Evolutionary conservation across 2,113 vertebrate genomes (phyloP).

Genomic region (Narcine bancroftii): DNA sequence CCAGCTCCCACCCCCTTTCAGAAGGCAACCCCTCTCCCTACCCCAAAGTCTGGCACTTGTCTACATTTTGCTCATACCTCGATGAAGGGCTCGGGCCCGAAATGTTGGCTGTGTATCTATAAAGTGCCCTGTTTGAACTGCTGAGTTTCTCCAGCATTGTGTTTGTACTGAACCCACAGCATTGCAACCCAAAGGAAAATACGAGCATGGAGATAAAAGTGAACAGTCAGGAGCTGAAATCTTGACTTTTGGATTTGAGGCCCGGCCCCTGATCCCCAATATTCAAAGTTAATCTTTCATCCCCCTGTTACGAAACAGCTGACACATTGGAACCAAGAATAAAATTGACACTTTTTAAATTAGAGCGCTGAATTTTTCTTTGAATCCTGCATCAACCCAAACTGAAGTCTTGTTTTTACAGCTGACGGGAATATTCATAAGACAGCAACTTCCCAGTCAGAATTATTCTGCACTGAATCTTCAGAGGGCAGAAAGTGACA

Average conservation of each 20-base stretch:
- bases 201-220: background rate
- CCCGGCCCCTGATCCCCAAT: no score
- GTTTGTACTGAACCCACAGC: no score
- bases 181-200: no score
- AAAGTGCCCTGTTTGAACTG: no score
- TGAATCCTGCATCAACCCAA: background rate
- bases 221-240: background rate
- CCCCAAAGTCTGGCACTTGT: no score
- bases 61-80: no score
- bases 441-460: background rate
- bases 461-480: background rate
- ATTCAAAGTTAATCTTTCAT: no score
- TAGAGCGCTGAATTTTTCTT: background rate
- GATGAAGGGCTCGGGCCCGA: no score
- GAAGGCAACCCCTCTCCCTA: no score
- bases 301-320: background rate
- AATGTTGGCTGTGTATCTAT: no score
- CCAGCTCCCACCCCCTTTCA: no score
- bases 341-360: background rate
- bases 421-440: slow-evolving; percentile 12
- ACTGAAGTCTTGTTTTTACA: background rate
- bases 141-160: no score
- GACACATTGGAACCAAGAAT: background rate
- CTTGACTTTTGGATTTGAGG: background rate
- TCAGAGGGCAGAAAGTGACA: background rate